Evolutionary conservation across 2,888 invertebrate species (phyloP).

Genomic region (Tortricodes alternella): DNA sequence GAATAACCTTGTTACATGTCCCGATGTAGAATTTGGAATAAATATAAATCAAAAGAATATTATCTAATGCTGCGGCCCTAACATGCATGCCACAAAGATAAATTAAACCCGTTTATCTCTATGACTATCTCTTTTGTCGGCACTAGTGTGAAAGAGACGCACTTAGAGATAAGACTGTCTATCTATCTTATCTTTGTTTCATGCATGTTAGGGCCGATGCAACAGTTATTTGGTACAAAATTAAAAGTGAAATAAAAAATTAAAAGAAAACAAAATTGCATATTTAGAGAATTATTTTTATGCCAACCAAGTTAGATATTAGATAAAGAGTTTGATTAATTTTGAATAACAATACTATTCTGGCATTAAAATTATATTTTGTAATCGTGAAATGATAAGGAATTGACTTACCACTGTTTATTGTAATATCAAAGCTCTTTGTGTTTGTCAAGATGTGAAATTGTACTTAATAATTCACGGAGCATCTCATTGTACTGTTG

Average conservation of each 20-base stretch:
- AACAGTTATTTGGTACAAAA: slow-evolving; percentile 58
- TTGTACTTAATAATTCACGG: slow-evolving; percentile 75
- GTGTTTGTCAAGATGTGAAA: slow-evolving; percentile 76
- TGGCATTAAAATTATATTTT: slow-evolving; percentile 60
- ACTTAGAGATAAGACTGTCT: too few relatives aligned
- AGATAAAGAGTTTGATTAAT: slow-evolving; percentile 16
- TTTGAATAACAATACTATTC: slow-evolving; percentile 51
- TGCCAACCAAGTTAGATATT: slow-evolving; percentile 16
- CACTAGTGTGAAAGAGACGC: too few relatives aligned
- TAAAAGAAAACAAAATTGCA: slow-evolving; percentile 21
- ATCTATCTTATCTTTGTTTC: too few relatives aligned
- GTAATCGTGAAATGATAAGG: slow-evolving; percentile 54
- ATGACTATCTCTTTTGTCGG: too few relatives aligned
- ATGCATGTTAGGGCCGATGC: too few relatives aligned
- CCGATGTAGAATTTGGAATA: neutral
- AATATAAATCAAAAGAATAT: too few relatives aligned
- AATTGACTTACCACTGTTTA: slow-evolving; percentile 59
- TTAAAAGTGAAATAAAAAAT: slow-evolving; percentile 32
- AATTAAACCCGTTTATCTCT: too few relatives aligned
- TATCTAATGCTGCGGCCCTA: slow-evolving; percentile 17
- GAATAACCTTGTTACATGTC: slow-evolving; percentile 1
- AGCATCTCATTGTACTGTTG: slow-evolving; percentile 75
- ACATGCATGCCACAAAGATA: slow-evolving; percentile 29
- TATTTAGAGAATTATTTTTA: slow-evolving; percentile 32
- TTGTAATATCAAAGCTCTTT: slow-evolving; percentile 51